phyloP scores from a whole-genome alignment of 1,140 invertebrate genomes.

The Pseudomyrmex concolor region DNA sequence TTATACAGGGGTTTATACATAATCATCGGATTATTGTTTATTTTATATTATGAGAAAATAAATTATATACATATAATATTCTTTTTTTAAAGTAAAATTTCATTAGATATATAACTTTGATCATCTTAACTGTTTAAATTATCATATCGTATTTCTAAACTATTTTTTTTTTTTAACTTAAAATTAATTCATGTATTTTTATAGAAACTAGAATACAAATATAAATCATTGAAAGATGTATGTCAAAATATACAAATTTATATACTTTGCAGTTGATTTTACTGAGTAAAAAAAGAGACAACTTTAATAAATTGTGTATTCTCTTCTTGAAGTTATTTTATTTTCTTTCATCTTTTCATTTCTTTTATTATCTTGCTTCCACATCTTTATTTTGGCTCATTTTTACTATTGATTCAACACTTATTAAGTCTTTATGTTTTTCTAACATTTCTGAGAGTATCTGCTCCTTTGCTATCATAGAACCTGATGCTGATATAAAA shows the following conservation, averaged over 20 bases:
- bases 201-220: conserved; percentile 45
- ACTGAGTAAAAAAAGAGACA: conserved; percentile 48
- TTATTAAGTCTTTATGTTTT: conserved; percentile 74
- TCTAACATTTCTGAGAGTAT: conserved; percentile 69
- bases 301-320: conserved; percentile 53
- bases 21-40: no score
- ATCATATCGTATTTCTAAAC: no score
- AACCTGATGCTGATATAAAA: conserved; percentile 69
- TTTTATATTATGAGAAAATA: no score
- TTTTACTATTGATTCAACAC: conserved; percentile 71
- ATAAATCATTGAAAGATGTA: conserved; percentile 53
- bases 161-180: no score
- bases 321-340: conserved; percentile 18
- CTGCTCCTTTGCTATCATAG: conserved; percentile 54
- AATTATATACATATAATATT: no score
- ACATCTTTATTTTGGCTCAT: conserved; percentile 25
- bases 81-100: no score
- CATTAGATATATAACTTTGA: no score
- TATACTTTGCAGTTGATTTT: conserved; percentile 63
- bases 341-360: conserved; percentile 10
- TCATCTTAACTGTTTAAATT: no score
- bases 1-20: no score
- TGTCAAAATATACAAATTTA: conserved; percentile 62
- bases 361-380: neutral
- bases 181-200: conserved; percentile 28